These are phyloP conservation scores for Anthophora plumipes DNA, from an alignment of 2,888 invertebrate species.

Conservation along the genomic window DNA sequence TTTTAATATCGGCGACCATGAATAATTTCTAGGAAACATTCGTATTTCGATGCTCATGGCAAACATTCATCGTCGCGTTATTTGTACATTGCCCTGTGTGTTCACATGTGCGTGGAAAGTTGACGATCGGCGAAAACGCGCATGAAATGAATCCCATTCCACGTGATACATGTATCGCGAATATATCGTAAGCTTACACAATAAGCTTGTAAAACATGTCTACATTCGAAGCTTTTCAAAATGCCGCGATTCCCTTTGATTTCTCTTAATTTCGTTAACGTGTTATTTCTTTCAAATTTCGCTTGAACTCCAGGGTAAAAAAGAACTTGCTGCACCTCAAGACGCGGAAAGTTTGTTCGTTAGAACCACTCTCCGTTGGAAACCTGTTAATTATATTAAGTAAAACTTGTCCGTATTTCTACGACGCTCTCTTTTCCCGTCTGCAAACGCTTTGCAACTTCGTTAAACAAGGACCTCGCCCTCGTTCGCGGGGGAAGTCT, in stretches of 20 bases:
- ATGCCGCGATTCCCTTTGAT: neutral
- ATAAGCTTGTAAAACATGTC: neutral
- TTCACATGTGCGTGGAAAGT: conserved; percentile 22
- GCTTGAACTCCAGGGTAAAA: neutral
- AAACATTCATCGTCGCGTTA: conserved; percentile 22
- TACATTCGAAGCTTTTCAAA: neutral
- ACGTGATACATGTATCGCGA: neutral
- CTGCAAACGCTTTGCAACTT: conserved; percentile 48
- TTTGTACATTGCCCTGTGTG: conserved; percentile 23
- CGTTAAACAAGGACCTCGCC: conserved; percentile 27
- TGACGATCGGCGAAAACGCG: conserved; percentile 19
- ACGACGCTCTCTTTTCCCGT: conserved; percentile 26
- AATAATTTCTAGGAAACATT: conserved; percentile 54
- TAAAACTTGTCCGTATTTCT: conserved; percentile 30
- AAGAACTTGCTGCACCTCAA: neutral
- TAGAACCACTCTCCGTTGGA: conserved; percentile 7
- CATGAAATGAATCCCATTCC: conserved; percentile 7
- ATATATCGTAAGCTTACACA: conserved; percentile 3
- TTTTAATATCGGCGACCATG: conserved; percentile 56
- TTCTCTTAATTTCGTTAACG: conserved; percentile 11
- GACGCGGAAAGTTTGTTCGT: conserved; percentile 34
- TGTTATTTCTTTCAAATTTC: neutral
- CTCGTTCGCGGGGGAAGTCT: conserved; percentile 4
- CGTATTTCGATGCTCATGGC: conserved; percentile 48
- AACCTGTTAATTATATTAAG: conserved; percentile 54